These are phyloP conservation scores for Seriola aureovittata DNA, from an alignment of 2,113 vertebrate genomes.

Conservation along the genomic window DNA sequence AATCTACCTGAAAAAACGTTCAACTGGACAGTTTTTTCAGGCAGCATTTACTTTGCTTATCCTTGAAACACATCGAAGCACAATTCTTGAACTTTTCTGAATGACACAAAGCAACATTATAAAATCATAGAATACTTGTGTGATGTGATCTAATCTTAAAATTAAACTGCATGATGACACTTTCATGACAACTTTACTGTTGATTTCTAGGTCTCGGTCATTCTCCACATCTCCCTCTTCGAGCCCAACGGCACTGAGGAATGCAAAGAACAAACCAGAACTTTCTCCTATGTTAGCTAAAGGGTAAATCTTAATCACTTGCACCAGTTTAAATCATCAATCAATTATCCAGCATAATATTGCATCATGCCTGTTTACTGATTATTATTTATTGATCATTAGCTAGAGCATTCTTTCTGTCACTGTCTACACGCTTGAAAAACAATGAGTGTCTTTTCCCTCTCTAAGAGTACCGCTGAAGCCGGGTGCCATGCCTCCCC, in stretches of 20 bases:
- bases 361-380: neutral
- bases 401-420: neutral
- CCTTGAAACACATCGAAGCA: too few species aligned
- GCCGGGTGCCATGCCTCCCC: constrained; percentile 73
- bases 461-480: constrained; percentile 71
- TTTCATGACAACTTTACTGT: neutral
- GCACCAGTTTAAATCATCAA: neutral
- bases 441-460: constrained; percentile 23
- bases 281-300: constrained; percentile 82
- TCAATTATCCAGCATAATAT: neutral
- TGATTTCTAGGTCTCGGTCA: constrained; percentile 88
- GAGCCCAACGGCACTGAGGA: constrained; percentile 89
- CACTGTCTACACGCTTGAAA: constrained; percentile 34
- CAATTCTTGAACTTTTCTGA: too few species aligned
- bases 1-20: neutral
- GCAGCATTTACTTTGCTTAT: neutral
- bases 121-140: too few species aligned
- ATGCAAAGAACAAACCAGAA: constrained; percentile 90
- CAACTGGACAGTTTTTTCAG: neutral
- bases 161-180: neutral
- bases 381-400: neutral
- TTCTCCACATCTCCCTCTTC: constrained; percentile 95
- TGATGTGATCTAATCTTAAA: neutral
- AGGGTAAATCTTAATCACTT: constrained; percentile 81
- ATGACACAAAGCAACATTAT: too few species aligned